Conservation (phyloP, 2,888 invertebrate genomes). For the Mesorhabditis belari region DNA sequence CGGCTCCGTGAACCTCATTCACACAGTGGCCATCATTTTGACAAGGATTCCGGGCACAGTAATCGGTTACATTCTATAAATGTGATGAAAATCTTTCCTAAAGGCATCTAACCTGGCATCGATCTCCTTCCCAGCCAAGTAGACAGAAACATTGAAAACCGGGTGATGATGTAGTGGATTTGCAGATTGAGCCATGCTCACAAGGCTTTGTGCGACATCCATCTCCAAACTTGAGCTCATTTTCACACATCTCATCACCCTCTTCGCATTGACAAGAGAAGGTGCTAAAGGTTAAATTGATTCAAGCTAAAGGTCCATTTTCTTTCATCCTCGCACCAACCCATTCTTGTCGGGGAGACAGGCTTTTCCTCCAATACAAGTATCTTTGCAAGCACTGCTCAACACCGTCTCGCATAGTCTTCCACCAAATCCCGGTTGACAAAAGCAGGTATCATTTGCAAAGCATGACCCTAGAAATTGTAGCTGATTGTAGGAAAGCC, state of each 20-base stretch:
- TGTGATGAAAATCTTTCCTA: background rate
- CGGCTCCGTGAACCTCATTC: background rate
- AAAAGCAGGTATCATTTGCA: constrained; percentile 3
- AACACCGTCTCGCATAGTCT: constrained; percentile 63
- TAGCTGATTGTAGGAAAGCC: background rate
- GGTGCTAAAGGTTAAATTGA: background rate
- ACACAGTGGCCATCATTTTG: background rate
- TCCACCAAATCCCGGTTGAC: constrained; percentile 26
- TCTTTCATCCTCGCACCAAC: too few relatives aligned
- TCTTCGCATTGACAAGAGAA: background rate
- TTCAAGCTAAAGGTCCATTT: background rate
- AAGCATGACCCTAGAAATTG: background rate
- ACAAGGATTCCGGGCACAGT: background rate
- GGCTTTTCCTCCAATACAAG: background rate
- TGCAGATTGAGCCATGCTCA: background rate
- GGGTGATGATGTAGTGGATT: background rate
- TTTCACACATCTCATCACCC: background rate
- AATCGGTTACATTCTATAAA: background rate
- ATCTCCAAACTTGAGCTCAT: background rate
- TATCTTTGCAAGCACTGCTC: background rate
- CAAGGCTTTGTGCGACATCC: background rate
- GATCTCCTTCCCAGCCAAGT: constrained; percentile 68
- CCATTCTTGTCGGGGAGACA: background rate
- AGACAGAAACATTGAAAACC: background rate
- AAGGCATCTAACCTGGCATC: constrained; percentile 61